Conservation (phyloP, 2,888 invertebrate genomes). For the Tyria jacobaeae region DNA sequence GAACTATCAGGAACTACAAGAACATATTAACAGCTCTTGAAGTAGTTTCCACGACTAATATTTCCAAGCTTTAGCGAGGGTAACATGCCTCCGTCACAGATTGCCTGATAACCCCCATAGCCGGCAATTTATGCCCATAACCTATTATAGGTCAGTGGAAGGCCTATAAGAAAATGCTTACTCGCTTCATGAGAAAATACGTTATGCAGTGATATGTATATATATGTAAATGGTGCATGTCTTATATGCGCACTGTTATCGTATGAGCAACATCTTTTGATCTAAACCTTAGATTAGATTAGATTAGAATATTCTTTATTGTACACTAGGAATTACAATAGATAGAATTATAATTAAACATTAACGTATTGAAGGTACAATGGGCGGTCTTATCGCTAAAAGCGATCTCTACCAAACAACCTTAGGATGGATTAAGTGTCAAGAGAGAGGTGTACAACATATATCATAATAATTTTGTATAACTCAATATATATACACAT, state of each 20-base stretch:
- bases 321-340: too few species aligned
- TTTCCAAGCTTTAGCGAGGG: slow-evolving; percentile 34
- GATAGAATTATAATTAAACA: too few species aligned
- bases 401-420: too few species aligned
- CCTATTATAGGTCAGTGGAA: slow-evolving; percentile 48
- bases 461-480: too few species aligned
- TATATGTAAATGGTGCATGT: not conserved
- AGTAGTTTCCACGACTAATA: slow-evolving; percentile 23
- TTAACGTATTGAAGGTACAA: too few species aligned
- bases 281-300: too few species aligned
- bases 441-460: too few species aligned
- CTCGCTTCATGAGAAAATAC: slow-evolving; percentile 39
- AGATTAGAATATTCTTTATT: too few species aligned
- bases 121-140: slow-evolving; percentile 60
- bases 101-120: slow-evolving; percentile 54
- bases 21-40: slow-evolving; percentile 18
- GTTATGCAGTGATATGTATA: slow-evolving; percentile 20
- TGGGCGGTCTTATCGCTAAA: too few species aligned
- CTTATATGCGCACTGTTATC: not conserved
- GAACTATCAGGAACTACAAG: not conserved
- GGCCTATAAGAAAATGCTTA: slow-evolving; percentile 19
- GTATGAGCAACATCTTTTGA: too few species aligned
- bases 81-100: slow-evolving; percentile 56
- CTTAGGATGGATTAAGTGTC: too few species aligned
- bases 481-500: too few species aligned